A percentile compares a stretch with the other conserved stretches of the same genome.
These are phyloP conservation scores for Solea solea DNA, from an alignment of 2,113 vertebrate species.

Conservation along the genomic window DNA sequence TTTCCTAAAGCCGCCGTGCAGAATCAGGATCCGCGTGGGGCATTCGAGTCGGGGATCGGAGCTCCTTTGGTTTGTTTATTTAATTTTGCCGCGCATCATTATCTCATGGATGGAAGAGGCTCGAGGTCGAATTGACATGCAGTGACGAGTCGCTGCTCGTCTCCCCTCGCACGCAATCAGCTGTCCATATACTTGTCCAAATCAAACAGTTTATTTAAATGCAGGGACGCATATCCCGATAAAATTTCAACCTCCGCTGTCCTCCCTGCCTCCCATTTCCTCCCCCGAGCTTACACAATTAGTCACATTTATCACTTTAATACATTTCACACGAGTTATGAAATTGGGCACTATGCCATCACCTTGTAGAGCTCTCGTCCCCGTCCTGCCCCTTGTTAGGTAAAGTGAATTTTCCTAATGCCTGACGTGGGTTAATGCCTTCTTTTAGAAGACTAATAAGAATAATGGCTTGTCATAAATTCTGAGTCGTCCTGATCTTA, in stretches of 20 bases:
- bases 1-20: constrained; percentile 70
- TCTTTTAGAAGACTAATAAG: constrained; percentile 79
- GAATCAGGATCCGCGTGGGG: constrained; percentile 60
- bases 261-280: constrained; percentile 2
- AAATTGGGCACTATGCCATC: constrained; percentile 71
- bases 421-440: constrained; percentile 72
- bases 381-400: constrained; percentile 70
- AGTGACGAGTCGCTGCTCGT: constrained; percentile 43
- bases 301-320: constrained; percentile 49
- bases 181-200: constrained; percentile 40
- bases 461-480: constrained; percentile 75
- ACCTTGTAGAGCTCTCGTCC: constrained; percentile 72
- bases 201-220: constrained; percentile 13
- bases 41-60: constrained; percentile 22
- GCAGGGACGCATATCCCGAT: not conserved
- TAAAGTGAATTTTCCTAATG: constrained; percentile 79
- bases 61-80: constrained; percentile 68
- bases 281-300: constrained; percentile 23
- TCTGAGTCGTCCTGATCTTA: constrained; percentile 73
- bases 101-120: constrained; percentile 46
- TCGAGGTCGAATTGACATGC: constrained; percentile 53
- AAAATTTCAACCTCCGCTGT: constrained; percentile 12
- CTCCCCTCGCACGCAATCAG: constrained; percentile 59
- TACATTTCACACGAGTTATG: constrained; percentile 51
- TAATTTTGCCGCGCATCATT: constrained; percentile 73